Percentiles rank a stretch among this genome's conserved stretches.
Evolutionary conservation across 2,888 invertebrate genomes (phyloP).

Genomic region (Chloromyia formosa): DNA sequence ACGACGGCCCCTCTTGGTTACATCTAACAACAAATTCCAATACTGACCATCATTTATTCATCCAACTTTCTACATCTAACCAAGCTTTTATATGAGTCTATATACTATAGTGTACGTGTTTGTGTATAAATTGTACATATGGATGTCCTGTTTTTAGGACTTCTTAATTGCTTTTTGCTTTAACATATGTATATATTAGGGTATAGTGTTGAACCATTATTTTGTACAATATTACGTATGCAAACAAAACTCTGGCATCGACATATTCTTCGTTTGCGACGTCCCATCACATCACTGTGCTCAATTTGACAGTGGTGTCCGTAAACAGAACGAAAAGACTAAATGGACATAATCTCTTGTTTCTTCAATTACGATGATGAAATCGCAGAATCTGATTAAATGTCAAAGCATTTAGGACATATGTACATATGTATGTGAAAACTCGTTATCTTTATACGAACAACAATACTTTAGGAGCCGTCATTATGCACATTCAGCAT

Average conservation of each 20-base stretch:
- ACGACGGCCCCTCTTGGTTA: too few relatives aligned
- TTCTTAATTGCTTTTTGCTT: not conserved
- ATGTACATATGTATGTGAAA: too few relatives aligned
- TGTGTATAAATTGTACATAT: too few relatives aligned
- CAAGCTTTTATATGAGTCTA: too few relatives aligned
- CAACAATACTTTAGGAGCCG: not conserved
- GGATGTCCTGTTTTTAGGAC: not conserved
- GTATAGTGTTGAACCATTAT: not conserved
- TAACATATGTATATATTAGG: too few relatives aligned
- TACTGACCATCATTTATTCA: too few relatives aligned
- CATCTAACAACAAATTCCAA: too few relatives aligned
- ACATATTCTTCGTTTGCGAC: not conserved
- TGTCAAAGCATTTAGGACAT: constrained; percentile 30
- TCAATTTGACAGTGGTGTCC: not conserved
- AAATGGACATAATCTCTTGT: not conserved
- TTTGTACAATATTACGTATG: not conserved
- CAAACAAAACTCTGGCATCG: not conserved
- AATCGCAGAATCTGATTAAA: constrained; percentile 33
- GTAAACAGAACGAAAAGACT: not conserved
- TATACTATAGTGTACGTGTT: too few relatives aligned
- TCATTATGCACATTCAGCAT: not conserved
- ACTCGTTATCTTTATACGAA: constrained; percentile 11
- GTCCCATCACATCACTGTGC: not conserved
- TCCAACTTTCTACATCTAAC: too few relatives aligned
- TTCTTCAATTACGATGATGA: constrained; percentile 11